Base-by-base conservation (phyloP, 37 sponge, comb jelly and placozoan genomes). In the Cladorhizidae sp. region DNA sequence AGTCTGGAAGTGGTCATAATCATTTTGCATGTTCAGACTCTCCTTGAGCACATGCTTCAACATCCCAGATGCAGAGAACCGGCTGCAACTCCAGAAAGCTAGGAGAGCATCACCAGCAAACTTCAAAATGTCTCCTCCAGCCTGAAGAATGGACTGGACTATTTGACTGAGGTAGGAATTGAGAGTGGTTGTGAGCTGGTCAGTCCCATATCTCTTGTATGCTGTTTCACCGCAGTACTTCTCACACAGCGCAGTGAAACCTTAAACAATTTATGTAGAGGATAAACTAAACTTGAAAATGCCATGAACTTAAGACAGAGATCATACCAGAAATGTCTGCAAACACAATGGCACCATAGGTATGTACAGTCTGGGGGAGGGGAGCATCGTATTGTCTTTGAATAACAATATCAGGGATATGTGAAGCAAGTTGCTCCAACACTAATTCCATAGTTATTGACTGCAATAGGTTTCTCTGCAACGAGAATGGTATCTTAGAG, bases 51-150 rank as follows among this genome's bases (percentile, higher is more conserved):
- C 91, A 64, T 70, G 67, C 25, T 63, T 38, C 23, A 96, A 57
- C 7, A 79, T 78, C 28, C 79, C 71, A 36, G 43, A 76, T 28
- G 80, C 85, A 67, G 87, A 67, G 33, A 82, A 80, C 36, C 80
- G 76, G 41, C 80, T 79, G 76, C 91, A 93, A 9, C 63, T 74
- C 97, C 97, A 96, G 79, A 88, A 82, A 0, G 93, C 94, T 32
- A 96, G 72, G 14, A 96, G n/a, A 40, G 97, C 97, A 84, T 96
- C 97, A 8, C 97, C 94, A 58, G 97, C 97, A 92, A 97, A 97
- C 67, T 97, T 97, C 32, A 97, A 74, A 25, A 97, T 81, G 56
- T 97, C 97, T 59, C 97, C 97, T 72, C 80, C 87, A 61, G 74
- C 87, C 36, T 82, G 76, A 33, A 97, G 65, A 51, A 97, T 81